phyloP scores from a whole-genome alignment of 2,113 vertebrate species.

The Macquaria ambigua region DNA sequence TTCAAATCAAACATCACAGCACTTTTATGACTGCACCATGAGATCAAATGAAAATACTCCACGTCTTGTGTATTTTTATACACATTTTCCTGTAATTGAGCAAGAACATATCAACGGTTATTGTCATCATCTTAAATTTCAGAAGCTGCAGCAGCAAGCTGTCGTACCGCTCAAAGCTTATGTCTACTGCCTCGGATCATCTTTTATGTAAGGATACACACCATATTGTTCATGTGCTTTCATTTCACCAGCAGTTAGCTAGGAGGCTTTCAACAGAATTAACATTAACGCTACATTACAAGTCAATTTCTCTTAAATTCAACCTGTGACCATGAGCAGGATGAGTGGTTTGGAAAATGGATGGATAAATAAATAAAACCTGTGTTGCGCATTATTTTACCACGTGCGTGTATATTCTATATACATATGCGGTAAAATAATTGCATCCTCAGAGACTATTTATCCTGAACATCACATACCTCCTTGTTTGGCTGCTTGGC shows the following conservation, averaged over 20 bases:
- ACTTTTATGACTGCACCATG: neutral
- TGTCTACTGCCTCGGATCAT: neutral
- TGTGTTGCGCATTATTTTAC: neutral
- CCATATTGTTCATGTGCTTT: neutral
- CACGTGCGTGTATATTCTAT: neutral
- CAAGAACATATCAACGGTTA: neutral
- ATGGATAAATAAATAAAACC: neutral
- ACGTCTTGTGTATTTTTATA: neutral
- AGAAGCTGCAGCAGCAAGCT: neutral
- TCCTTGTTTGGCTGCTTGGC: slow-evolving; percentile 74
- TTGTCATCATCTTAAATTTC: neutral
- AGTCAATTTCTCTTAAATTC: neutral
- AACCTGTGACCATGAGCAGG: neutral
- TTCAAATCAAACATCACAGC: neutral
- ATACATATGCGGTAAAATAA: neutral
- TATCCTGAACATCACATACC: slow-evolving; percentile 75
- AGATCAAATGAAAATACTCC: neutral
- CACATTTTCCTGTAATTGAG: neutral
- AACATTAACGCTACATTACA: neutral
- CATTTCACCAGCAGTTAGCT: neutral
- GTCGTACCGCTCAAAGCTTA: neutral
- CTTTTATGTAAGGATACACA: neutral
- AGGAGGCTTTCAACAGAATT: neutral
- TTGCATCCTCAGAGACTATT: neutral
- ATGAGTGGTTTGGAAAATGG: neutral